Conservation (phyloP, 92 coral and sea anemone genomes). For the Siderastrea radians region DNA sequence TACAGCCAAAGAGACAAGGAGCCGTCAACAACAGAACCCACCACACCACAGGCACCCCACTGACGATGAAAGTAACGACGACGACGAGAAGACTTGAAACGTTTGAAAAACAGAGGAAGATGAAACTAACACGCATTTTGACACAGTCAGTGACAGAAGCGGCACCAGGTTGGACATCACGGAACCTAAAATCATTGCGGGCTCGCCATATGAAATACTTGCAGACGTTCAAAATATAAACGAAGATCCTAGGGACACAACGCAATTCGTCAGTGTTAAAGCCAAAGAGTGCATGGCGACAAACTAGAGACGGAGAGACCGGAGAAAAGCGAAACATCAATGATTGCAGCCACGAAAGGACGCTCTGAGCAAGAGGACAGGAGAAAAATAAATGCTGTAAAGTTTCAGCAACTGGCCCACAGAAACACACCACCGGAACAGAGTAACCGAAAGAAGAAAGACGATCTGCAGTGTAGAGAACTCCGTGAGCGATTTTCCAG, state of each 20-base stretch:
- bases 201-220: slow-evolving; percentile 25
- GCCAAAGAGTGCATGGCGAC: slow-evolving; percentile 30
- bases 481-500: slow-evolving; percentile 58
- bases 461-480: slow-evolving; percentile 39
- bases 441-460: background rate
- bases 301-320: background rate
- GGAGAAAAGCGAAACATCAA: slow-evolving; percentile 9
- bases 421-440: background rate
- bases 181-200: slow-evolving; percentile 32
- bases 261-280: slow-evolving; percentile 9
- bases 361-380: background rate
- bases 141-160: background rate
- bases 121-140: background rate
- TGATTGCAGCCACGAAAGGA: background rate
- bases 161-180: background rate
- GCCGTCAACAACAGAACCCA: background rate
- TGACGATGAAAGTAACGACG: background rate
- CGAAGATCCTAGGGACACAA: slow-evolving; percentile 30
- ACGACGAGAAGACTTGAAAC: background rate
- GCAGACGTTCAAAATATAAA: slow-evolving; percentile 3
- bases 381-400: background rate
- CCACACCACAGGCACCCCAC: slow-evolving; percentile 24
- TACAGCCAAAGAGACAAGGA: too few relatives aligned
- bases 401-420: background rate
- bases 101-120: slow-evolving; percentile 6